Evolutionary conservation across 2,113 vertebrate species (phyloP), one percentile per base, ranked within the genome.

Genomic region (Edolisoma coerulescens): DNA sequence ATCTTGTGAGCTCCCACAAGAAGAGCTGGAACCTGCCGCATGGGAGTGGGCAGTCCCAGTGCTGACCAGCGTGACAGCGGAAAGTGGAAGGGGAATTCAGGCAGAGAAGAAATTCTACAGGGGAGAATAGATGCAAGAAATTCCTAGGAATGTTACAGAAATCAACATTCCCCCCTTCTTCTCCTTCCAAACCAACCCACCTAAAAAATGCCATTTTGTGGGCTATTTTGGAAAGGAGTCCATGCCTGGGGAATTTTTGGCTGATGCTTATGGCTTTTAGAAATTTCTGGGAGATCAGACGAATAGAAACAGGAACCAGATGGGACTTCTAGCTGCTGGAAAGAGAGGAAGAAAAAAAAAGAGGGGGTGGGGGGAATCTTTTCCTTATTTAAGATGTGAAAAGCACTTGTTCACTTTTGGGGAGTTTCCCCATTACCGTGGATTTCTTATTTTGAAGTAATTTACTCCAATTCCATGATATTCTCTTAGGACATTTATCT

Each of bases 251-350:
- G 97, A 95, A 96, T 92, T 93, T 97, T 94, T 96, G 96, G 97
- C 96, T 94, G 93, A 89, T 95, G 69, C 91, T 97, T 91, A 96
- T 97, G 97, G 93, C 94, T 96, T 97, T 96, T 97, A 95, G 97
- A 97, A 95, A 89, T 97, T 97, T 97, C 89, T 96, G 87, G 90
- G 96, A 97, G 96, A 97, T 97, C 96, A 96, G 96, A 97, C 41
- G 84, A 96, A 93, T 85, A 95, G 95, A 97, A 97, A 97, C 94
- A 97, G 95, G 95, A 97, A 97, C 94, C 96, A 97, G 97, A 97
- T 97, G 97, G 96, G 74, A 93, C 47, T 94, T 87, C 57, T 88
- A 95, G 89, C 93, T 96, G 92, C 90, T 97, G 89, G 86, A 97
- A 96, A 95, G 88, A 95, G 95, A 91, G 69, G 52, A 84, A 85